A percentile compares a stretch with the other conserved stretches of the same genome.
Conservation (phyloP, 2,797 vertebrate species). For the Sebastiscus albofasciatus region DNA sequence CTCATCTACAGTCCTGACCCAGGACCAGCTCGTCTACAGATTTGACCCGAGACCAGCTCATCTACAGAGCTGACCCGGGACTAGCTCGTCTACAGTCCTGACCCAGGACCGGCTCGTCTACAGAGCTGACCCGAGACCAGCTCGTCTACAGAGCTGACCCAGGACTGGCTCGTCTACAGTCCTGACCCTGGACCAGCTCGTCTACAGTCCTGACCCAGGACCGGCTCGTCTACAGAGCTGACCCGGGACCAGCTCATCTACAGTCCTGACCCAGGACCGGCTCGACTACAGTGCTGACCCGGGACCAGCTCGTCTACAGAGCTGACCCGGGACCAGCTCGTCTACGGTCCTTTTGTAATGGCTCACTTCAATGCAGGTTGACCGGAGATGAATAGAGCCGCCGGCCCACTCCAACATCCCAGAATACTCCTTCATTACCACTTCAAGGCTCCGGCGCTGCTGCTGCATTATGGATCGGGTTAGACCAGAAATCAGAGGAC, state of each 20-base stretch:
- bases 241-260: too few relatives aligned
- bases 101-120: too few relatives aligned
- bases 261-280: not conserved
- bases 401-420: slow-evolving; percentile 59
- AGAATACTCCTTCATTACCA: slow-evolving; percentile 80
- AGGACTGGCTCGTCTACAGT: too few relatives aligned
- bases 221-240: not conserved
- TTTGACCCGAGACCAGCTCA: too few relatives aligned
- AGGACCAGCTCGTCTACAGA: too few relatives aligned
- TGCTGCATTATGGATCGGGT: slow-evolving; percentile 77
- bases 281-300: not conserved
- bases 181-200: too few relatives aligned
- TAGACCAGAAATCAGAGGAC: too few relatives aligned
- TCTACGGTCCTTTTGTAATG: slow-evolving; percentile 36
- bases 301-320: not conserved
- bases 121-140: too few relatives aligned
- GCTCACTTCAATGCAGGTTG: slow-evolving; percentile 39
- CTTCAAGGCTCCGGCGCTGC: slow-evolving; percentile 75
- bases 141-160: not conserved
- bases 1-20: too few relatives aligned
- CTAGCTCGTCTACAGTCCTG: too few relatives aligned
- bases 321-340: slow-evolving; percentile 5
- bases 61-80: too few relatives aligned
- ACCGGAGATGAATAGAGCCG: slow-evolving; percentile 66
- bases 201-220: not conserved